Conservation (phyloP, 2,797 vertebrate genomes). For the Bovichtus diacanthus region DNA sequence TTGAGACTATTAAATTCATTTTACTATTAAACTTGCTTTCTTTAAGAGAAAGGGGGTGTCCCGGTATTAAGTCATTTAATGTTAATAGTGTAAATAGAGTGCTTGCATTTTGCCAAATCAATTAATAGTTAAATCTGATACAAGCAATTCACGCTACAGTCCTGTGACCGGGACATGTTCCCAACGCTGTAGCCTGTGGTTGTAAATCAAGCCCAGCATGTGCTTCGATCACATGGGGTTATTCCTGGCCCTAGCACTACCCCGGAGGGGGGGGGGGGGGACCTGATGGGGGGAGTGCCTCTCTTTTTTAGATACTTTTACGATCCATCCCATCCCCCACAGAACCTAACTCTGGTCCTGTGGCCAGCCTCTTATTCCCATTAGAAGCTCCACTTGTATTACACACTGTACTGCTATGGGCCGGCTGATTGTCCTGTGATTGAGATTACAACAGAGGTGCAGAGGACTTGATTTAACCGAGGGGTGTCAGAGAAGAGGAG, state of each 20-base stretch:
- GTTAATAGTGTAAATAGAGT: too few species aligned
- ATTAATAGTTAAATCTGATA: too few species aligned
- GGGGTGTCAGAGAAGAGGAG: not conserved
- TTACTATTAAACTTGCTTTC: too few species aligned
- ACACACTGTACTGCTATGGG: slow-evolving; percentile 16
- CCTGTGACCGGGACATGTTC: slow-evolving; percentile 39
- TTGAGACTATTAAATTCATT: too few species aligned
- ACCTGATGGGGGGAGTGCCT: slow-evolving; percentile 55
- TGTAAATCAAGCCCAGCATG: slow-evolving; percentile 74
- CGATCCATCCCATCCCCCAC: slow-evolving; percentile 36
- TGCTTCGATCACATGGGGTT: slow-evolving; percentile 67
- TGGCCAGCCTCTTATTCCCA: slow-evolving; percentile 19
- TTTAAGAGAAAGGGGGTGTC: too few species aligned
- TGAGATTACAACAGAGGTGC: not conserved
- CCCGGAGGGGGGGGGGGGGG: slow-evolving; percentile 46
- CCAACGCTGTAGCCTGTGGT: slow-evolving; percentile 27
- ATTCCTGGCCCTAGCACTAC: slow-evolving; percentile 78
- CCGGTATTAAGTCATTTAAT: too few species aligned
- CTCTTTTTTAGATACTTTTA: slow-evolving; percentile 78
- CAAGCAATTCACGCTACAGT: too few species aligned
- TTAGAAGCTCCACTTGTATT: slow-evolving; percentile 13
- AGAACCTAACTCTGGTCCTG: slow-evolving; percentile 36
- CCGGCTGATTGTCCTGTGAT: not conserved
- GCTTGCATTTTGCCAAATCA: too few species aligned
- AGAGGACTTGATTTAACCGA: slow-evolving; percentile 1